These are phyloP conservation scores for Parotia lawesii DNA, from an alignment of 2,113 vertebrate genomes.

Conservation along the genomic window DNA sequence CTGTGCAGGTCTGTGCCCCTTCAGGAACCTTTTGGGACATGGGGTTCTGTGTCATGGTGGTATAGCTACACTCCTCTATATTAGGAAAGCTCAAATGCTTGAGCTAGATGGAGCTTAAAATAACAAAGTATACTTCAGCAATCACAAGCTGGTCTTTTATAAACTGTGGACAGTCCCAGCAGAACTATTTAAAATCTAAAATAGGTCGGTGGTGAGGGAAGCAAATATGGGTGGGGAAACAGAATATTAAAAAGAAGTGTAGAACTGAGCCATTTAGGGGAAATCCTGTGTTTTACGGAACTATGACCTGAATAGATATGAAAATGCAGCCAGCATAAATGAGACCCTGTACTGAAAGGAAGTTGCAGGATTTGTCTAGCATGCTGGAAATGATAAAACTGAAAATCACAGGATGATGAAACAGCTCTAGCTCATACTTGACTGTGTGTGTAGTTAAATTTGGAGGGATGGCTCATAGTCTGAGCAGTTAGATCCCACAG, in stretches of 20 bases:
- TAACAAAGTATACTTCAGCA: slow-evolving; percentile 1
- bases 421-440: slow-evolving; percentile 16
- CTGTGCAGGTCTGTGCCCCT: rapidly evolving
- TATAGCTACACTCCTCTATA: not conserved
- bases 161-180: not conserved
- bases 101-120: not conserved
- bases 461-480: slow-evolving; percentile 61
- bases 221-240: not conserved
- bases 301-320: not conserved
- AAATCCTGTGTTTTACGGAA: slow-evolving; percentile 18
- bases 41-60: not conserved
- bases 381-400: slow-evolving; percentile 6
- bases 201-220: not conserved
- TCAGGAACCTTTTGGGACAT: not conserved
- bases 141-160: not conserved
- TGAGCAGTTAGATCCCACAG: slow-evolving; percentile 46
- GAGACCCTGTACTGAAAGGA: not conserved
- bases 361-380: slow-evolving; percentile 11
- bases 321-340: not conserved
- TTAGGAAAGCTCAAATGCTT: not conserved
- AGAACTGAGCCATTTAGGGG: not conserved
- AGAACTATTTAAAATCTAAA: not conserved
- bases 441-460: slow-evolving; percentile 52
- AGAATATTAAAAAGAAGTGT: not conserved
- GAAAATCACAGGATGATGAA: slow-evolving; percentile 35